These are phyloP conservation scores for Sebastes hubbsi DNA, from an alignment of 2,797 vertebrate species.

Conservation along the genomic window DNA sequence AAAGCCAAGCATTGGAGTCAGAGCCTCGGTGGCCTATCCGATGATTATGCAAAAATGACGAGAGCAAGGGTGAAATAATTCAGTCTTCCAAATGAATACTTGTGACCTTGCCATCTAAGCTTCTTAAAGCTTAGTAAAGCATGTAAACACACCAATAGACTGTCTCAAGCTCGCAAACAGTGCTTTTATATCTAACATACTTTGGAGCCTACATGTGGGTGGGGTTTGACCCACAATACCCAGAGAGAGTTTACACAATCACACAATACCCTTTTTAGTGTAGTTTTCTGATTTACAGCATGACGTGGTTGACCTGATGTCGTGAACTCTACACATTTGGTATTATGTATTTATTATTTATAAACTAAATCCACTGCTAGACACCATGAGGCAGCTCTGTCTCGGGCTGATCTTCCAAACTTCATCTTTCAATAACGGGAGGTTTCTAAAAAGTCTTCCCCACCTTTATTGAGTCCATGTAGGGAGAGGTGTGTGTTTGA, in stretches of 20 bases:
- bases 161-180: not conserved
- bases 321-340: not conserved
- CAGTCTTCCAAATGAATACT: not conserved
- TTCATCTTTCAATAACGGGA: not conserved
- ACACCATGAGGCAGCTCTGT: slow-evolving; percentile 4
- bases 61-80: not conserved
- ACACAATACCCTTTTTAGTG: not conserved
- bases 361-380: not conserved
- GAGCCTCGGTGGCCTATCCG: not conserved
- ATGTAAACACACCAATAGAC: not conserved
- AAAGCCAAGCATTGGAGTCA: not conserved
- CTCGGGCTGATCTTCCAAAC: not conserved
- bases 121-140: not conserved
- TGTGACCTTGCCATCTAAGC: not conserved
- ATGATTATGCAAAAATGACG: not conserved
- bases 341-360: not conserved
- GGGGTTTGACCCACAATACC: slow-evolving; percentile 40
- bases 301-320: not conserved
- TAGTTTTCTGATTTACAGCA: not conserved
- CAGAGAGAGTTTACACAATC: slow-evolving; percentile 25
- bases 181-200: slow-evolving; percentile 20
- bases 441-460: not conserved
- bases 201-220: slow-evolving; percentile 40
- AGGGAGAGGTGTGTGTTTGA: slow-evolving; percentile 1
- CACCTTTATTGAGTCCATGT: slow-evolving; percentile 6